Evolutionary conservation across 2,888 invertebrate species (phyloP), one percentile per base, ranked within the genome.

Genomic region (Keiferia lycopersicella): DNA sequence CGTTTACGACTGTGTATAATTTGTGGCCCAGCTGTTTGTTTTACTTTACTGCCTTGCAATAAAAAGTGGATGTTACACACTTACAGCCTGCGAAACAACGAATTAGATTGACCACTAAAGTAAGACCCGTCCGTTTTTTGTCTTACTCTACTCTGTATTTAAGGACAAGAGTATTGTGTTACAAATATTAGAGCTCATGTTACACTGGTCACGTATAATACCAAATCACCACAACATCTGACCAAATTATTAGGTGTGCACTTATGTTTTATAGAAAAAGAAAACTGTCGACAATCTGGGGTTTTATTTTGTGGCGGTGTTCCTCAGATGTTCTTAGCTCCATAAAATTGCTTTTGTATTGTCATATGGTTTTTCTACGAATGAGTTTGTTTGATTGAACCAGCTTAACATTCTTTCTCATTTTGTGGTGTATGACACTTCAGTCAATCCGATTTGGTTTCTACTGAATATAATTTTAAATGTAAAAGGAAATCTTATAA

Each of bases 21-120:
- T 81, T 80, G 77, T 73, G 73, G 76, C 65, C 75, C 79, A 77
- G 75, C 78, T 79, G 80, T 73, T 76, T 74, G 74, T 77, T 78
- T 79, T 76, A 76, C 73, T 84, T 79, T 80, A 84, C 74, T 76
- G 72, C 68, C 72, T 63, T 64, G 78, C 75, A 79, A 82, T 84
- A 84, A 85, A 82, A 83, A 80, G 73, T 77, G 73, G 74, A 74
- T 74, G 79, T 78, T 73, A 78, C 74, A 72, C 73, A 70, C 71
- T 70, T 74, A 77, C 51, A 53, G 78, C 77, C 77, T 73, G 51
- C 68, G 70, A 71, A 56, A 77, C 73, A 72, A 71, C 71, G 65
- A 70, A 63, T 67, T 61, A 67, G 71, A 67, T 64, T 45, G 65
- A 68, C 80, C 78, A 77, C 18, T 65, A 34, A 38, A 38, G 18